phyloP scores from a whole-genome alignment of 2,113 vertebrate species.

The Empidonax alnorum region DNA sequence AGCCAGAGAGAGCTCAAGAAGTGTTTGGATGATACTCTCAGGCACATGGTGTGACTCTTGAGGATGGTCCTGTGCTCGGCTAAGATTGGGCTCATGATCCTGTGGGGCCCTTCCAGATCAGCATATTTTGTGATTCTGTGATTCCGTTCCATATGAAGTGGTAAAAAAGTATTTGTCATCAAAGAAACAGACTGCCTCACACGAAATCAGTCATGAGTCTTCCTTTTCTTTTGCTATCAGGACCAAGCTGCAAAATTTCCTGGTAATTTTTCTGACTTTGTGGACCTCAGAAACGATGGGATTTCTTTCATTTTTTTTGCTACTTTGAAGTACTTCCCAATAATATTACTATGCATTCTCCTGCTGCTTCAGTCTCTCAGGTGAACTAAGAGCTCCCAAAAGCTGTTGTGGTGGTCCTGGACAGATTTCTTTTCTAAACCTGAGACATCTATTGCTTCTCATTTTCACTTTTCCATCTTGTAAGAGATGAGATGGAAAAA shows the following conservation, averaged over 20 bases:
- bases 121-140: background rate
- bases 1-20: background rate
- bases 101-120: background rate
- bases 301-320: background rate
- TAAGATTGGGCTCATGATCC: background rate
- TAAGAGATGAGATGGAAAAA: background rate
- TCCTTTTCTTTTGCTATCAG: background rate
- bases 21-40: background rate
- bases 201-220: background rate
- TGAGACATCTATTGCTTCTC: background rate
- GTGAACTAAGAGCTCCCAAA: background rate
- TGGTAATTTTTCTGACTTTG: background rate
- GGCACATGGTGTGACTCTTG: background rate
- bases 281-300: background rate
- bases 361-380: background rate
- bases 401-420: background rate
- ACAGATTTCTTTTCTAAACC: background rate
- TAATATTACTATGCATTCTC: background rate
- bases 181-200: background rate
- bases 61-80: background rate
- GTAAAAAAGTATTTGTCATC: background rate
- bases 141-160: background rate
- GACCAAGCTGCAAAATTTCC: background rate
- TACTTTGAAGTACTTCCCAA: background rate
- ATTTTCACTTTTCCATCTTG: background rate